A percentile compares a stretch with the other conserved stretches of the same genome.
phyloP scores from a whole-genome alignment of 2,888 invertebrate genomes.

The Eupeodes latifasciatus region DNA sequence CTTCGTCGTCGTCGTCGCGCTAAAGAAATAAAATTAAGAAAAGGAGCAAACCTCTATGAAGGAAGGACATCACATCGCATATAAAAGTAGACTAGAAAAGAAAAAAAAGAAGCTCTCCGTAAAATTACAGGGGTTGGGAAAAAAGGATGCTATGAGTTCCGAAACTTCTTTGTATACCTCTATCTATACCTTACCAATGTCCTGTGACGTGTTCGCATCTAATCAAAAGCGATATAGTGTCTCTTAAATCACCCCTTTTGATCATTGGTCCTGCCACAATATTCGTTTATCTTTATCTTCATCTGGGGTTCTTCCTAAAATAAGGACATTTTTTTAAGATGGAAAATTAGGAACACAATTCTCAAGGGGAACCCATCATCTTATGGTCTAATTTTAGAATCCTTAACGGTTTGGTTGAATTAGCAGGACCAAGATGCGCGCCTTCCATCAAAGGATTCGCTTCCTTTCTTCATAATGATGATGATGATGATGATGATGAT shows the following conservation, averaged over 20 bases:
- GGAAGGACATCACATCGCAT: conserved; percentile 3
- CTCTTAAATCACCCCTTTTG: conserved; percentile 73
- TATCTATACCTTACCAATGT: not conserved
- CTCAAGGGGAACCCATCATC: conserved; percentile 36
- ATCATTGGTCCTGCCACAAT: conserved; percentile 46
- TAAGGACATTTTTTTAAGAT: conserved; percentile 63
- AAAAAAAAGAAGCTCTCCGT: conserved; percentile 63
- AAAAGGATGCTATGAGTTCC: conserved; percentile 37
- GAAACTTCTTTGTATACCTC: not conserved
- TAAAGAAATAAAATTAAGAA: conserved; percentile 33
- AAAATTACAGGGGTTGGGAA: conserved; percentile 74
- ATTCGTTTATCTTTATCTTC: conserved; percentile 57
- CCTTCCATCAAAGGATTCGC: conserved; percentile 60
- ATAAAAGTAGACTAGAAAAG: too few relatives aligned
- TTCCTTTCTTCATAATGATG: conserved; percentile 16
- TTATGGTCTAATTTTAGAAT: conserved; percentile 75
- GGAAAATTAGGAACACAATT: conserved; percentile 44
- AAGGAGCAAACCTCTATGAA: conserved; percentile 19
- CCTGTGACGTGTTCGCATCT: conserved; percentile 75
- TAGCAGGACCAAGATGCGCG: conserved; percentile 48
- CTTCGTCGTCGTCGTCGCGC: not conserved
- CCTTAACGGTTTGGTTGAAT: conserved; percentile 76
- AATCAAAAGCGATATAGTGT: conserved; percentile 70
- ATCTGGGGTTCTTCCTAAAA: conserved; percentile 66
- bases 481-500: conserved; percentile 46